Evolutionary conservation across 2,797 vertebrate genomes (phyloP).

Genomic region (Gymnocypris eckloni): DNA sequence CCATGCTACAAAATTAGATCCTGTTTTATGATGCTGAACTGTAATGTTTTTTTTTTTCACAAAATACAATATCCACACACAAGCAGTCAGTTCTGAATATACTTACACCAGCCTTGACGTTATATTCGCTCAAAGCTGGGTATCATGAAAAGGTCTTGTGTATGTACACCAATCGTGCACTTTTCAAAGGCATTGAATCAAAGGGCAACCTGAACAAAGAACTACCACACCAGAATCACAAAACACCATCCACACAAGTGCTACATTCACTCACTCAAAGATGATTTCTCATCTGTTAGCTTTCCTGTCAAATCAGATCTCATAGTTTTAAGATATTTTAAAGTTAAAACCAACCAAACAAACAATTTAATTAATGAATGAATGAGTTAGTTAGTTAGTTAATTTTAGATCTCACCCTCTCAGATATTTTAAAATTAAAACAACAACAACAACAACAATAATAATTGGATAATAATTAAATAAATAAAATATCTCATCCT

Average conservation of each 20-base stretch:
- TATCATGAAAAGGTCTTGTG: conserved; percentile 24
- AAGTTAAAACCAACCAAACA: not conserved
- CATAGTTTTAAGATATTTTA: not conserved
- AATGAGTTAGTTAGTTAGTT: not conserved
- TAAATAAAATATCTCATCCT: too few relatives aligned
- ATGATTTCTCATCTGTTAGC: not conserved
- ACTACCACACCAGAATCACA: conserved; percentile 3
- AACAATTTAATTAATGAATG: not conserved
- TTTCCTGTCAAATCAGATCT: not conserved
- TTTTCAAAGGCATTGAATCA: conserved; percentile 22
- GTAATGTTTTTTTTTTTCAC: not conserved
- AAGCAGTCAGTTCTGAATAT: not conserved
- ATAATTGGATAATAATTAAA: too few relatives aligned
- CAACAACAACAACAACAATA: not conserved
- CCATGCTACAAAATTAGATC: not conserved
- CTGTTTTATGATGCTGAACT: not conserved
- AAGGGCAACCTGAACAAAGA: conserved; percentile 15
- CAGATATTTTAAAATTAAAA: not conserved
- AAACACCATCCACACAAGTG: not conserved
- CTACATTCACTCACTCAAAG: not conserved
- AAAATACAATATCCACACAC: not conserved
- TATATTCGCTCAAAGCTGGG: not conserved
- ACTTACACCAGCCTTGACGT: not conserved
- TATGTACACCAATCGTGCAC: not conserved
- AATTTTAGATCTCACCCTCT: not conserved